A percentile compares a stretch with the other conserved stretches of the same genome.
Evolutionary conservation across 2,113 vertebrate species (phyloP).

Genomic region (Amazona guildingii): DNA sequence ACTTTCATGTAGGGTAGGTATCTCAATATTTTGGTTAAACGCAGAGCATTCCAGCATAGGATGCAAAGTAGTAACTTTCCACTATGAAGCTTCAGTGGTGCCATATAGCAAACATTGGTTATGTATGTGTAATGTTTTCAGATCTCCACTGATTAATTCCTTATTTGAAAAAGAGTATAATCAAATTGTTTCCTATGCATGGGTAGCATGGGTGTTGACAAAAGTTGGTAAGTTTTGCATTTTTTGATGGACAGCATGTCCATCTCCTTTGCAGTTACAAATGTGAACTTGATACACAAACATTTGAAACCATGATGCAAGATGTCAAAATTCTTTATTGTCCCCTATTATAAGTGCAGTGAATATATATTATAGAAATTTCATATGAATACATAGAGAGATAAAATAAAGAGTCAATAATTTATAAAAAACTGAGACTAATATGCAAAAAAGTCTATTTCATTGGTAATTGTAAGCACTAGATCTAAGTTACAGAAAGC

Average conservation of each 20-base stretch:
- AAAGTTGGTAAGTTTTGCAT: constrained; percentile 42
- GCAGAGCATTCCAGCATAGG: background rate
- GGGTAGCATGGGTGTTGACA: background rate
- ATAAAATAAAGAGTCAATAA: background rate
- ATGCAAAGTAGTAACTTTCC: background rate
- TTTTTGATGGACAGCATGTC: constrained; percentile 46
- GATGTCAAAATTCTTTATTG: background rate
- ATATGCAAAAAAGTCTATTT: background rate
- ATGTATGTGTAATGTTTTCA: constrained; percentile 44
- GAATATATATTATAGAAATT: background rate
- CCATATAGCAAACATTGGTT: background rate
- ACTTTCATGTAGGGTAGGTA: background rate
- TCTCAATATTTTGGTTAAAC: background rate
- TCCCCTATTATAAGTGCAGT: background rate
- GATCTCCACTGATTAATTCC: constrained; percentile 27
- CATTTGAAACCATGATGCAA: constrained; percentile 30
- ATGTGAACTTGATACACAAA: background rate
- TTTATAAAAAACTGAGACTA: background rate
- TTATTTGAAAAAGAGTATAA: background rate
- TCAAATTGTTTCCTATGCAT: background rate
- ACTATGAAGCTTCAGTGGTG: constrained; percentile 5
- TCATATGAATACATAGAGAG: background rate
- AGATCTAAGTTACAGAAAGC: constrained; percentile 30
- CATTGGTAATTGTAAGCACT: background rate
- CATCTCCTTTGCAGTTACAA: constrained; percentile 48